Percentiles rank a stretch among this genome's conserved stretches.
phyloP scores from a whole-genome alignment of 2,888 invertebrate species.

The Pterobdella sp. region DNA sequence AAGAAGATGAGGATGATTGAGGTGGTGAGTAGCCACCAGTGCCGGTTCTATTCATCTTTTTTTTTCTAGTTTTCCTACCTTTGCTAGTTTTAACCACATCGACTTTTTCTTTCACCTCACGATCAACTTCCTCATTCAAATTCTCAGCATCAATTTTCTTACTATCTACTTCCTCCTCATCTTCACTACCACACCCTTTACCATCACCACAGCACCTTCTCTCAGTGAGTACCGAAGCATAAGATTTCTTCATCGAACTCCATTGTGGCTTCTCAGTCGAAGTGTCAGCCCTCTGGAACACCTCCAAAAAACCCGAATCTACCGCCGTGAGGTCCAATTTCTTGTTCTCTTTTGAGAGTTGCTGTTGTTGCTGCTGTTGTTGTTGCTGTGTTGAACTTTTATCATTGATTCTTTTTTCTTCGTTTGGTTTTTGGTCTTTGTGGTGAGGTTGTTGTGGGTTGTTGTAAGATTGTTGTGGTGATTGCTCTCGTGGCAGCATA shows the following conservation, averaged over 20 bases:
- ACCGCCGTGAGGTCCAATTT: not conserved
- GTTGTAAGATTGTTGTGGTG: not conserved
- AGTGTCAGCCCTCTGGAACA: too few species aligned
- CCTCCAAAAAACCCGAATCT: not conserved
- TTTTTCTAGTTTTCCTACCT: not conserved
- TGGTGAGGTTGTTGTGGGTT: not conserved
- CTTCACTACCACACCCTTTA: not conserved
- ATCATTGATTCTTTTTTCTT: not conserved
- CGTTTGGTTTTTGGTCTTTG: not conserved
- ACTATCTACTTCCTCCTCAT: not conserved
- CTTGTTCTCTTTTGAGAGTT: not conserved
- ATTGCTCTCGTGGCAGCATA: not conserved
- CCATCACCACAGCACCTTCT: not conserved
- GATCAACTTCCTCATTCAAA: not conserved
- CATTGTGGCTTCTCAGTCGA: not conserved
- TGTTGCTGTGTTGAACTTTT: not conserved
- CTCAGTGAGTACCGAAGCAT: not conserved
- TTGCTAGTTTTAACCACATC: not conserved
- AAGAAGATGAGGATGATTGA: constrained; percentile 9
- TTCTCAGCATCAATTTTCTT: not conserved
- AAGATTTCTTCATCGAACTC: not conserved
- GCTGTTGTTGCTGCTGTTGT: not conserved
- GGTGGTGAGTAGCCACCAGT: constrained; percentile 10
- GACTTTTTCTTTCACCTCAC: not conserved
- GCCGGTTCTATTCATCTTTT: not conserved